Evolutionary conservation across 2,113 vertebrate species (phyloP), one percentile per base, ranked within the genome.

Genomic region (Colistium nudipinnis): DNA sequence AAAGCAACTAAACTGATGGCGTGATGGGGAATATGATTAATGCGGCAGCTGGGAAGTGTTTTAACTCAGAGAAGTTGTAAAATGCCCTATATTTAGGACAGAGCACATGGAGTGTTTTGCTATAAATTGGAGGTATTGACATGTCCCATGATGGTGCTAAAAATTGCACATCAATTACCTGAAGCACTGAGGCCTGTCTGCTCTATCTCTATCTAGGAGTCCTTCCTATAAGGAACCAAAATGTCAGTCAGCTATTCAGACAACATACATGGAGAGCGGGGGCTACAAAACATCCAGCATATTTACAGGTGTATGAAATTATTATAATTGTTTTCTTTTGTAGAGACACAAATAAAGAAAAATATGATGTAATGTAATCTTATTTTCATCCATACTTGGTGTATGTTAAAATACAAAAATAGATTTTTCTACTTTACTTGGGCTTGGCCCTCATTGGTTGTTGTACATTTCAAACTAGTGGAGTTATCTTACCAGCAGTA

Each of bases 111-210:
- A 80, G 79, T 47, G 31, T 82, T 83, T 85, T 83, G 17, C 48
- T 72, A 28, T 55, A 78, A 82, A 88, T 59, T 68, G 80, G 63
- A 82, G 70, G 82, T 79, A 88, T 74, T 69, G 70, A 80, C 80
- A 80, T 11, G 73, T 88, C 88, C 89, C 86, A 78, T 62, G 84
- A 78, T 81, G 78, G 81, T 85, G 74, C 84, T 88, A 85, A 88
- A 90, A 90, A 90, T 75, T 83, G 85, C 82, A 85, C 80, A 87
- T 90, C 88, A 84, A 92, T 91, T 92, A 92, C 84, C 73, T 65
- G 82, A 79, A 76, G 87, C 89, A 85, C 54, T 60, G 82, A 90
- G 78, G 81, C 89, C 73, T 84, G 66, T 84, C 86, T 25, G 54
- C 78, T 78, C 66, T 14, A 82, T 80, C 82, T 80, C 75, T 81